Evolutionary conservation across 2,113 vertebrate species (phyloP), one percentile per base, ranked within the genome.

Genomic region (Eira barbara): DNA sequence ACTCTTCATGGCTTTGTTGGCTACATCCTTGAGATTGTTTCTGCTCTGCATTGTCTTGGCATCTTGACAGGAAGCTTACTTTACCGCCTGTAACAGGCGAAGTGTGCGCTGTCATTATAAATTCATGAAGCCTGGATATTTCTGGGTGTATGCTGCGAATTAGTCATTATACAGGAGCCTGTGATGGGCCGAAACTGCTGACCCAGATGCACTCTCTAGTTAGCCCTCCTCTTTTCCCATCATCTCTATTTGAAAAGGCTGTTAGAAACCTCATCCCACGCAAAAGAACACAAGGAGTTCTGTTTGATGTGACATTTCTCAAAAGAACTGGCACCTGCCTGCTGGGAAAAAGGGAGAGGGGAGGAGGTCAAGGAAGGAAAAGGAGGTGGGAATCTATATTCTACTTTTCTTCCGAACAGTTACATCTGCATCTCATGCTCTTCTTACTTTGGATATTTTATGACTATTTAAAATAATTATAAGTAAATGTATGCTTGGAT

Each of bases 141-240:
- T 98, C 97, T 98, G 98, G 97, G 95, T 98, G 97, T 99, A 97
- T 98, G 91, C 97, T 97, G 91, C 98, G 97, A 99, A 98, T 99
- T 98, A 98, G 98, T 98, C 98, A 97, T 98, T 98, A 98, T 98
- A 83, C 42, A 59, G 89, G 71, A 98, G 52, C 83, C 89, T 86
- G 31, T 23, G 3, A 0, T 45, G 59, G 29, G 59, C 57, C 93
- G 29, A 97, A 97, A 82, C 80, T 94, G 83, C 84, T 93, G 27
- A 89, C 93, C 92, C 89, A 80, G 69, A 31, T 17, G 45, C 2
- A 39, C 61, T 96, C 86, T 96, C 73, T 76, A 7, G 55, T 85
- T 92, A 61, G 29, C 69, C 61, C 36, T 21, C 31, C 57, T 65
- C 42, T 63, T 25, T 25, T 69, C 76, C 47, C 39, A 21, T 42